Conservation (phyloP, 2,888 invertebrate species). For the Folsomia manolachei region DNA sequence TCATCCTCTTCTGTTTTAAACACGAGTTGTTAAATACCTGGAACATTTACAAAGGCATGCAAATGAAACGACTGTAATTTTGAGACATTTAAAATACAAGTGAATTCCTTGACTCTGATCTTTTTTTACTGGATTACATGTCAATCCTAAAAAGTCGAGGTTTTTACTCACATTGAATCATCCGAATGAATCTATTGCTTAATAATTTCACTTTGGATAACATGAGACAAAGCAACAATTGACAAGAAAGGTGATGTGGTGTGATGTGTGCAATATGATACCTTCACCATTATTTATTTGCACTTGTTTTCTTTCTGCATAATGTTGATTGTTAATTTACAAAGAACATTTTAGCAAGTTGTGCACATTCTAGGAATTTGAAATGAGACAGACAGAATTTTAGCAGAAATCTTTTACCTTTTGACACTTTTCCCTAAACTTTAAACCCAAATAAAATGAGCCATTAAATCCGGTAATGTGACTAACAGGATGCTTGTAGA, state of each 20-base stretch:
- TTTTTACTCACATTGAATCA: too few species aligned
- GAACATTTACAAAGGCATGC: not conserved
- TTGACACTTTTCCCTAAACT: constrained; percentile 2
- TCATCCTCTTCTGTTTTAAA: too few species aligned
- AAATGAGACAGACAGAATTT: not conserved
- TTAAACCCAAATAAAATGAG: not conserved
- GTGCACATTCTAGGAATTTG: too few species aligned
- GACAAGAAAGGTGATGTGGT: not conserved
- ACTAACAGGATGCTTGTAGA: not conserved
- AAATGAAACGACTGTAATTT: not conserved
- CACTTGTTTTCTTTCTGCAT: not conserved
- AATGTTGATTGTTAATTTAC: too few species aligned
- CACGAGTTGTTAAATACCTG: not conserved
- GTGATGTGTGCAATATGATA: too few species aligned
- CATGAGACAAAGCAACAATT: too few species aligned
- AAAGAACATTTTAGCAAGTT: too few species aligned
- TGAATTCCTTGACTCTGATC: too few species aligned
- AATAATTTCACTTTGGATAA: too few species aligned
- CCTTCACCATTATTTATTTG: not conserved
- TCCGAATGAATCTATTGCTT: too few species aligned
- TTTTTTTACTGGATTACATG: too few species aligned
- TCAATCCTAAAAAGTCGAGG: too few species aligned
- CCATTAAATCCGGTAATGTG: not conserved
- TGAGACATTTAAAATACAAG: not conserved
- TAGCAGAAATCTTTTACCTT: not conserved